Base-by-base conservation (phyloP, 2,113 vertebrate genomes). In the Pleuronectes platessa region DNA sequence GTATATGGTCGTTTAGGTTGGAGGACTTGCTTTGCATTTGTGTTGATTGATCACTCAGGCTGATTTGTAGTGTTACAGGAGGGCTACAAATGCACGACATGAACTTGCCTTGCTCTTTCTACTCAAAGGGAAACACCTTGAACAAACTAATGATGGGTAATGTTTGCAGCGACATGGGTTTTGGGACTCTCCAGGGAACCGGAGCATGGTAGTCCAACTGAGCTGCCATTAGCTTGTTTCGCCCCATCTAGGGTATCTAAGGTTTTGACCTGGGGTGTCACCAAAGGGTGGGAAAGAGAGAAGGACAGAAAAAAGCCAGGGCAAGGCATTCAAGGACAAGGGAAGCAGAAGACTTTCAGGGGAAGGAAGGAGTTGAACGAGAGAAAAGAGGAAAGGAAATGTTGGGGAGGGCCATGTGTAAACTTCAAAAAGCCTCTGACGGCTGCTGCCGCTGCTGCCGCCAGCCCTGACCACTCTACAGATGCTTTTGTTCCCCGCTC, bases 391-490 rank as follows among this genome's bases (percentile, higher is more conserved):
- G 68, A 61, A 61, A 63, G 81, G 85, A 65, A 67, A 62, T 58
- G 78, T 63, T 82, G 81, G 79, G 85, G 76, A 81, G 86, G 79
- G 74, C 51, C 47, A 37, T 79, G 79, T 66, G 62, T 87, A 84
- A 93, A 94, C 92, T 94, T 93, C 91, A 94, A 95, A 94, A 92
- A 92, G 89, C 87, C 78, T 88, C 76, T 83, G 86, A 90, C 88
- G 87, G 90, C 87, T 83, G 92, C 90, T 67, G 65, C 86, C 88
- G 89, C 87, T 83, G 92, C 90, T 67, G 65, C 86, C 88, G 84
- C 90, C 90, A 90, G 90, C 82, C 79, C 89, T 90, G 92, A 92
- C 93, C 90, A 86, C 89, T 92, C 90, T 61, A 88, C 93, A 91
- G 84, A 93, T 90, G 93, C 93, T 94, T 93, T 94, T 93, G 91